phyloP scores from a whole-genome alignment of 2,888 invertebrate species.

The Lasioglossum oenotherae region DNA sequence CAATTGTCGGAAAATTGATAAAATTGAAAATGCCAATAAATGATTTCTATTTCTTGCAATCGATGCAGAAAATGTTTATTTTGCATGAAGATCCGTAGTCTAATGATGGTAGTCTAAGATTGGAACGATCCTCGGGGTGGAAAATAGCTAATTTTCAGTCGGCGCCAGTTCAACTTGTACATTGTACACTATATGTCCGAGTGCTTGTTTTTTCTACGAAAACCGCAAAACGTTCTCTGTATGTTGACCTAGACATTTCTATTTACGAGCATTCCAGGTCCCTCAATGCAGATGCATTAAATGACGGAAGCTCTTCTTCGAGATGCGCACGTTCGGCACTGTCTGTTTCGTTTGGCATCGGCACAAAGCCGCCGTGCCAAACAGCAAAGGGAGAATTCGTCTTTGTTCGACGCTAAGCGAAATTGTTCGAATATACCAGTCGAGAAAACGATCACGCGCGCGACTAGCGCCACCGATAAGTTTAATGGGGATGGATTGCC shows the following conservation, averaged over 20 bases:
- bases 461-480: conserved; percentile 51
- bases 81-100: background rate
- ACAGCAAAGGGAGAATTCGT: conserved; percentile 48
- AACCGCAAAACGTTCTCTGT: conserved; percentile 16
- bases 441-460: conserved; percentile 21
- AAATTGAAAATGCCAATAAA: too few species aligned
- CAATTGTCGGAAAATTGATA: too few species aligned
- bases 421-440: conserved; percentile 32
- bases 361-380: conserved; percentile 55
- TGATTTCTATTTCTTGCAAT: too few species aligned
- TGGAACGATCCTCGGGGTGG: background rate
- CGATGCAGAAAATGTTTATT: too few species aligned
- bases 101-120: background rate
- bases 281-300: conserved; percentile 36
- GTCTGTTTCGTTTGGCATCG: conserved; percentile 69
- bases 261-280: conserved; percentile 28
- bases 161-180: background rate
- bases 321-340: conserved; percentile 12
- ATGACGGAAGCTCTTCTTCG: conserved; percentile 57
- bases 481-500: conserved; percentile 15
- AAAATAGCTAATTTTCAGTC: background rate
- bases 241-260: conserved; percentile 64
- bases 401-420: conserved; percentile 30
- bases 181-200: background rate
- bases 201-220: background rate